Conservation (phyloP, 2,113 vertebrate genomes). For the Gallinago media region DNA sequence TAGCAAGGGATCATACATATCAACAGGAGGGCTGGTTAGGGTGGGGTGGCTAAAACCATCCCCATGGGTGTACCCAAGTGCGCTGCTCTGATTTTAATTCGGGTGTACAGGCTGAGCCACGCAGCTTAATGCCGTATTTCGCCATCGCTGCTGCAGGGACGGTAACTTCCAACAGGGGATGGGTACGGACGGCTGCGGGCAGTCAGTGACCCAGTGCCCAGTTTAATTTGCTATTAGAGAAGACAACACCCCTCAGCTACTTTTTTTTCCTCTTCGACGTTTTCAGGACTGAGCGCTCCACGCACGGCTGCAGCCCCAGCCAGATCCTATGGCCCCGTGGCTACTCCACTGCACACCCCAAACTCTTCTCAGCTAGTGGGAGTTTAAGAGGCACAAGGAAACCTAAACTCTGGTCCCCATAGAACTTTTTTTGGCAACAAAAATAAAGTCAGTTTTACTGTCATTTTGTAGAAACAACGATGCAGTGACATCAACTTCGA, state of each 20-base stretch:
- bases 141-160: not conserved
- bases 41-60: not conserved
- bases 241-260: slow-evolving; percentile 25
- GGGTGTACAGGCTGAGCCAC: not conserved
- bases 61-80: not conserved
- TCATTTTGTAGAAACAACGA: not conserved
- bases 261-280: not conserved
- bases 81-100: not conserved
- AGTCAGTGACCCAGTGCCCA: not conserved
- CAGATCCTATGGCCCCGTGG: not conserved
- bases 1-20: not conserved
- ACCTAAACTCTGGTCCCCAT: not conserved
- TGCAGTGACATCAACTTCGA: not conserved
- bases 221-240: not conserved
- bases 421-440: not conserved
- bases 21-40: not conserved
- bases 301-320: fast-evolving
- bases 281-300: not conserved
- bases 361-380: not conserved
- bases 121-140: not conserved
- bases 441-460: not conserved
- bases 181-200: not conserved
- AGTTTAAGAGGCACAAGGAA: not conserved
- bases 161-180: not conserved
- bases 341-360: not conserved